These are phyloP conservation scores for Pachyuromys duprasi DNA, from an alignment of 2,797 vertebrate species.

Conservation along the genomic window DNA sequence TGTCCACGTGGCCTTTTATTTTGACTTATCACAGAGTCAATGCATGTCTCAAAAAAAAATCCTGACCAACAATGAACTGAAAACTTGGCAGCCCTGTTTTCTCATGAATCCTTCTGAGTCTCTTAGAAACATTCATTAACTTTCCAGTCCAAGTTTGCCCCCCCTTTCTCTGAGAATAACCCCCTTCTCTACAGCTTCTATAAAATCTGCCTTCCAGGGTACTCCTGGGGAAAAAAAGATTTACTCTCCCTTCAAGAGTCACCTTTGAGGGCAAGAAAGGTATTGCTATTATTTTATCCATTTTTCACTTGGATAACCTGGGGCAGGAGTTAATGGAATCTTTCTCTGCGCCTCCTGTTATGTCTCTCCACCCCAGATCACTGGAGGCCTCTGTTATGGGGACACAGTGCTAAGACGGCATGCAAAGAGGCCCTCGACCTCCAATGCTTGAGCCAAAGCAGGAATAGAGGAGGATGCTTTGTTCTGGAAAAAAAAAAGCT, in stretches of 20 bases:
- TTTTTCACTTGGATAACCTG: constrained; percentile 67
- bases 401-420: not conserved
- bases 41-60: not conserved
- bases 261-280: constrained; percentile 54
- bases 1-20: not conserved
- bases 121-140: not conserved
- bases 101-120: not conserved
- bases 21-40: not conserved
- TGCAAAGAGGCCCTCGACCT: not conserved
- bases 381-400: not conserved
- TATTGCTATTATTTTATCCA: constrained; percentile 60
- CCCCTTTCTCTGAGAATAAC: not conserved
- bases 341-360: not conserved
- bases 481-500: not conserved
- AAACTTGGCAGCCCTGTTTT: not conserved
- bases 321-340: constrained; percentile 43
- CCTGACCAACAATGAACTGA: not conserved
- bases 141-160: not conserved
- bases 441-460: not conserved
- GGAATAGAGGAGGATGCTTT: not conserved
- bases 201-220: constrained; percentile 59
- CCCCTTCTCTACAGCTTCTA: not conserved
- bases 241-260: constrained; percentile 2
- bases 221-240: constrained; percentile 34
- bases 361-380: not conserved